A percentile compares a stretch with the other conserved stretches of the same genome.
Evolutionary conservation across 1,140 invertebrate genomes (phyloP).

Genomic region (Drosophila miranda): DNA sequence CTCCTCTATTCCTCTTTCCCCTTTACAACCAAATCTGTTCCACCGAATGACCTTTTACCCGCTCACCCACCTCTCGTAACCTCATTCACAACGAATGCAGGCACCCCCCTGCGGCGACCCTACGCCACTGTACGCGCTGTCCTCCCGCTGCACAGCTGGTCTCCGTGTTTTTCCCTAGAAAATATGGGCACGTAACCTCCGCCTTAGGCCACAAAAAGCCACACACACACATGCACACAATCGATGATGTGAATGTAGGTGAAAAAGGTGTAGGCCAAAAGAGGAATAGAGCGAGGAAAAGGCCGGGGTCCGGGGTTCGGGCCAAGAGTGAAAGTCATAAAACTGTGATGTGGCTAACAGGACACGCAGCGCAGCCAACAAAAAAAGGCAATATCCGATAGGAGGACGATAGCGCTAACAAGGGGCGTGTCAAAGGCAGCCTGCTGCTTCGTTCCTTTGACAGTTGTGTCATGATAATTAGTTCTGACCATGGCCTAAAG

Average conservation of each 20-base stretch:
- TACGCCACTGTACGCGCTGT: conserved; percentile 41
- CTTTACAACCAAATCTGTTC: not conserved
- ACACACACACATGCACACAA: conserved; percentile 44
- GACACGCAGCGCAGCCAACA: conserved; percentile 8
- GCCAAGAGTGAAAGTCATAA: conserved; percentile 46
- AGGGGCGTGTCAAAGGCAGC: conserved; percentile 54
- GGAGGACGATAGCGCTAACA: conserved; percentile 39
- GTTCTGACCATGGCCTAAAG: conserved; percentile 35
- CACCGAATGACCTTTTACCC: too few species aligned
- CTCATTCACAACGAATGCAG: conserved; percentile 13
- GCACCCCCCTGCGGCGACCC: conserved; percentile 14
- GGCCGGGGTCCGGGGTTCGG: not conserved
- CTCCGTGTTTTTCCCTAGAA: conserved; percentile 56
- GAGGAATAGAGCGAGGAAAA: conserved; percentile 27
- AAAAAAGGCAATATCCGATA: conserved; percentile 13
- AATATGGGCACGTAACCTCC: conserved; percentile 72
- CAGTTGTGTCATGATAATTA: conserved; percentile 80
- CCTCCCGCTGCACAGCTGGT: conserved; percentile 50
- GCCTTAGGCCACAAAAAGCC: conserved; percentile 68
- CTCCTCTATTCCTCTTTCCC: not conserved
- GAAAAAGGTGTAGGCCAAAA: conserved; percentile 52
- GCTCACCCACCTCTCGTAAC: not conserved
- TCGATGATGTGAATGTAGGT: conserved; percentile 32
- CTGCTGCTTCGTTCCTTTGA: conserved; percentile 42
- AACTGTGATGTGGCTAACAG: conserved; percentile 43